Conservation (phyloP, 2,888 invertebrate genomes). For the Noctua comes region DNA sequence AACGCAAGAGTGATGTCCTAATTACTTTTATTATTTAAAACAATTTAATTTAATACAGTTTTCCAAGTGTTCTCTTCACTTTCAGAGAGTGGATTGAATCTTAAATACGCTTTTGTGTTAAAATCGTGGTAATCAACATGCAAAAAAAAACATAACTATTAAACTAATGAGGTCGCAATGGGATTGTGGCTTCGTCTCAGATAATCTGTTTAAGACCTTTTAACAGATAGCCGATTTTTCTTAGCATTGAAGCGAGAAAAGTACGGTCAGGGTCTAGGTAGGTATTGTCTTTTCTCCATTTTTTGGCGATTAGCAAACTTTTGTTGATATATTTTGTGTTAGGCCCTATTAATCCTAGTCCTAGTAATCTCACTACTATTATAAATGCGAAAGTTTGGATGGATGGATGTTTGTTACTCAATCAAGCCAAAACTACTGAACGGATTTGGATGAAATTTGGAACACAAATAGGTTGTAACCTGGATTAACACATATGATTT, state of each 20-base stretch:
- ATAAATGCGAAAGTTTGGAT: too few relatives aligned
- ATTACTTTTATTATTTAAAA: conserved; percentile 6
- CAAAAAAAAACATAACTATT: conserved; percentile 25
- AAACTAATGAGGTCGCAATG: conserved; percentile 47
- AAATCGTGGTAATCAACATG: conserved; percentile 17
- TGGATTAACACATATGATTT: too few relatives aligned
- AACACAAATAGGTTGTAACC: too few relatives aligned
- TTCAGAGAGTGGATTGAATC: conserved; percentile 26
- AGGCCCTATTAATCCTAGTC: too few relatives aligned
- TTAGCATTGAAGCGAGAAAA: conserved; percentile 10
- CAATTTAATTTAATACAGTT: not conserved
- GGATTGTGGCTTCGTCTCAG: conserved; percentile 38
- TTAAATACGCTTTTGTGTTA: conserved; percentile 4
- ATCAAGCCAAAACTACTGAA: too few relatives aligned
- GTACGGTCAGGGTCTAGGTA: not conserved
- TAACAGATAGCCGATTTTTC: conserved; percentile 32
- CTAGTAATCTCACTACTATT: too few relatives aligned
- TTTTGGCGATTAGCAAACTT: not conserved
- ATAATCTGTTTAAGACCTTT: conserved; percentile 42
- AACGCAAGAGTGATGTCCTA: not conserved
- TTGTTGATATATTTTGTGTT: not conserved
- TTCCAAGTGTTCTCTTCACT: conserved; percentile 7
- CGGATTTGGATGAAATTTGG: too few relatives aligned
- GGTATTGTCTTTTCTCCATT: not conserved
- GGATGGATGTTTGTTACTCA: too few relatives aligned